These are phyloP conservation scores for Harpalus rubripes DNA, from an alignment of 2,888 invertebrate genomes.

Conservation along the genomic window DNA sequence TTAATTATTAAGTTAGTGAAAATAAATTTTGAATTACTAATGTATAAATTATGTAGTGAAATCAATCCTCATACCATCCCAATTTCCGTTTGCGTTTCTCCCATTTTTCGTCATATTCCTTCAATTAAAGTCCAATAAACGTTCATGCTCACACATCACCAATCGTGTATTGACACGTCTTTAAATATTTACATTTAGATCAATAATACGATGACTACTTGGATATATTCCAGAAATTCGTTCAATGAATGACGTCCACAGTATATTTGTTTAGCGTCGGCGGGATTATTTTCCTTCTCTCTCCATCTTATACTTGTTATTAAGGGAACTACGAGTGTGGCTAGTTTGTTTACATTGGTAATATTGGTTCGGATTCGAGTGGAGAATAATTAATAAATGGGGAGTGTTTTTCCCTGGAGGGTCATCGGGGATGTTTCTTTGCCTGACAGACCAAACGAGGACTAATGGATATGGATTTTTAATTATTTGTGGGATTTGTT, in stretches of 20 bases:
- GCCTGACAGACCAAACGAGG: neutral
- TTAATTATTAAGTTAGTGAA: too few relatives aligned
- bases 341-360: conserved; percentile 53
- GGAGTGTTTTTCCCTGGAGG: conserved; percentile 36
- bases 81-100: neutral
- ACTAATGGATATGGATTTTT: conserved; percentile 46
- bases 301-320: conserved; percentile 34
- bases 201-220: conserved; percentile 64
- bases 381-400: conserved; percentile 52
- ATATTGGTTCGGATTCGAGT: conserved; percentile 54
- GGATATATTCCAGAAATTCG: conserved; percentile 61
- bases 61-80: too few relatives aligned
- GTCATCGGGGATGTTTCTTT: conserved; percentile 30
- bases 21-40: too few relatives aligned
- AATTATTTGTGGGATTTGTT: conserved; percentile 38
- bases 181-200: conserved; percentile 66
- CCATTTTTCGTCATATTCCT: conserved; percentile 3
- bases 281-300: conserved; percentile 53
- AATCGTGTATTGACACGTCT: conserved; percentile 63
- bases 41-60: too few relatives aligned
- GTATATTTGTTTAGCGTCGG: conserved; percentile 57
- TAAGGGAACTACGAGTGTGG: conserved; percentile 16
- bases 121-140: conserved; percentile 56
- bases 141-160: conserved; percentile 45
- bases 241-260: conserved; percentile 62